Base-by-base conservation (phyloP, 2,797 vertebrate species). In the Tadarida brasiliensis region DNA sequence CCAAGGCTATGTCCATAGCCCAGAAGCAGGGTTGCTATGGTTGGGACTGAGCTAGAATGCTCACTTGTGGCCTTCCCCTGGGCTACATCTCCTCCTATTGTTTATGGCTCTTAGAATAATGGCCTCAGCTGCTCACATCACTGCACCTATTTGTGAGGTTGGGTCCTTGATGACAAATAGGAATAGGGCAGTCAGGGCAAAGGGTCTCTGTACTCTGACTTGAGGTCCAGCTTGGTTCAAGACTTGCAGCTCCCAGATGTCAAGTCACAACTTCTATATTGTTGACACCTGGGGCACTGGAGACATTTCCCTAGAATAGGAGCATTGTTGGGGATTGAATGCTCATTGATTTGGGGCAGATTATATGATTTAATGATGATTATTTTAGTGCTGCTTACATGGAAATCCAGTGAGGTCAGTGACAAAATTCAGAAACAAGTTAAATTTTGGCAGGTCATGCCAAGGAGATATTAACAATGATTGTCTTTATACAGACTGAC, bases 381-480 rank as follows among this genome's bases (percentile, higher is more conserved):
- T 91, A 51, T 89, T 88, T 97, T 78, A 35, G 67, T 59, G 30
- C 26, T 82, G 80, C 3, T 73, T 94, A 30, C 7, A 33, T 82
- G 63, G 63, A 94, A 73, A 61, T 67, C 24, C 61, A 39, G 24
- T 70, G 28, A 70, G 22, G 44, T 91, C 74, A 35, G 26, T 56
- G 51, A 91, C 28, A 73, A 86, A 86, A 88, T 68, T 33, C 24
- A 59, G 84, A 84, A 90, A 65, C 7, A 35, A 59, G 61, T 28
- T 85, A 39, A 68, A 47, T 57, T 95, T 96, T 84, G 63, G 49
- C 26, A 56, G 61, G 39, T 24, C 67, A 76, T 54, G 7, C 26
- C 30, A 30, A 86, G 44, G 76, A 92, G 10, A 70, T 57, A 54
- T 33, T 28, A 87, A 35, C 12, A 61, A 39, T 20, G 26, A 59